A percentile compares a stretch with the other conserved stretches of the same genome.
Conservation (phyloP, 2,888 invertebrate species). For the Lasioglossum zephyrum region DNA sequence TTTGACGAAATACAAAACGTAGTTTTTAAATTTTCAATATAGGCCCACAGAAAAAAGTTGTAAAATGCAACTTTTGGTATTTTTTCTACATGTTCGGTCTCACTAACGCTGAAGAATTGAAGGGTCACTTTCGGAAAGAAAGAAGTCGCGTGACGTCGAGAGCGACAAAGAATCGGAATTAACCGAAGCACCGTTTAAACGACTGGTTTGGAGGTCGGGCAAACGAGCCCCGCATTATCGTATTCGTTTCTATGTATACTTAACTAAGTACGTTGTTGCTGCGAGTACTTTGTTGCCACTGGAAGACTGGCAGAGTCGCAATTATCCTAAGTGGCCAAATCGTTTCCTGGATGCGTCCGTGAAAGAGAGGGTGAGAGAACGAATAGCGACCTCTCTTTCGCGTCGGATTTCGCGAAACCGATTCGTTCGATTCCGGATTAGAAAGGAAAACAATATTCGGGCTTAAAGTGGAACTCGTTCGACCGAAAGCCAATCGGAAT, state of each 20-base stretch:
- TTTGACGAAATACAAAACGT: no score
- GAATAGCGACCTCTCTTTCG: neutral
- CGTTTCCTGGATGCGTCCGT: constrained; percentile 17
- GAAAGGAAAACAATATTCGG: constrained; percentile 43
- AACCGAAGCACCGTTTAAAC: neutral
- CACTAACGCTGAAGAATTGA: neutral
- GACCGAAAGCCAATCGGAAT: constrained; percentile 55
- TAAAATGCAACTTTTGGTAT: no score
- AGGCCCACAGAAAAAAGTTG: no score
- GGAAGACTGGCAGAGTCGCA: neutral
- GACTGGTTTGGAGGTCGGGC: neutral
- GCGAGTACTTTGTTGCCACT: constrained; percentile 4
- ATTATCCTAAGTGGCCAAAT: constrained; percentile 5
- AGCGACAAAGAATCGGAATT: neutral
- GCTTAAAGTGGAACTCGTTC: constrained; percentile 73
- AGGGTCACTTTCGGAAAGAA: neutral
- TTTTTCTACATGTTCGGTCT: no score
- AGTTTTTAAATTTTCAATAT: no score
- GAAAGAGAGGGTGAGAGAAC: neutral
- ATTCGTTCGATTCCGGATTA: constrained; percentile 55
- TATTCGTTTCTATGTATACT: constrained; percentile 4
- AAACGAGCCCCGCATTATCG: neutral
- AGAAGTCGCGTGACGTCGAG: neutral
- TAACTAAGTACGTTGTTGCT: constrained; percentile 6
- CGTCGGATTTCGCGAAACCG: constrained; percentile 42